Base-by-base conservation (phyloP, 2,113 vertebrate species). In the Sylvietta virens region DNA sequence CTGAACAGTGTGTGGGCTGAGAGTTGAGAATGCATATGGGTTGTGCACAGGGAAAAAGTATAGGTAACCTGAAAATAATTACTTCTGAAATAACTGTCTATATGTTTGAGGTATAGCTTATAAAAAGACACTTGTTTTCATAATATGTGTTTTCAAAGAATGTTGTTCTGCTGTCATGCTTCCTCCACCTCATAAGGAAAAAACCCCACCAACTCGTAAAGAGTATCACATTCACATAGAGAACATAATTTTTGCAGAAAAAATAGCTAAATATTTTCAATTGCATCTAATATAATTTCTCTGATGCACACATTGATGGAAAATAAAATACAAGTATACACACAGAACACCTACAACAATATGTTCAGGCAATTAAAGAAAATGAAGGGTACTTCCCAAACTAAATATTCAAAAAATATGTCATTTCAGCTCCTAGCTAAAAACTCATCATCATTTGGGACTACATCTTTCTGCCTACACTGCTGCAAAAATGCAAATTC, bases 281-380 rank as follows among this genome's bases (percentile, higher is more conserved):
- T 91, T 92, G 45, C n/a, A 84, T 85, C 77, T 92, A 94, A 96
- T 83, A 84, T 78, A 1, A 48, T 81, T 96, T 94, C 61, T 94
- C 60, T 35, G 67, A 73, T 90, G 69, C 60, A 64, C 31, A 81
- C 57, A 79, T 16, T 88, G 88, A 95, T 57, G 31, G 80, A 94
- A 96, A 95, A 96, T 79, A 96, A 90, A 88, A 94, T 64, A 74
- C 86, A 93, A 95, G 72, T 84, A 86, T 95, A 96, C 30, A 97
- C 92, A 97, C 94, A 97, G 88, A 96, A 96, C 96, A 97, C 95
- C 96, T 97, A 96, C 95, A 94, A 93, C 95, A 97, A 95, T 96
- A 96, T 97, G 96, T 90, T 97, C 94, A 94, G 61, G 88, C 95
- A 96, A 96, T 96, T 96, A 93, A 96, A 96, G 92, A 93, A 96